phyloP scores from a whole-genome alignment of 1,140 invertebrate genomes.

The Heliconius nattereri region DNA sequence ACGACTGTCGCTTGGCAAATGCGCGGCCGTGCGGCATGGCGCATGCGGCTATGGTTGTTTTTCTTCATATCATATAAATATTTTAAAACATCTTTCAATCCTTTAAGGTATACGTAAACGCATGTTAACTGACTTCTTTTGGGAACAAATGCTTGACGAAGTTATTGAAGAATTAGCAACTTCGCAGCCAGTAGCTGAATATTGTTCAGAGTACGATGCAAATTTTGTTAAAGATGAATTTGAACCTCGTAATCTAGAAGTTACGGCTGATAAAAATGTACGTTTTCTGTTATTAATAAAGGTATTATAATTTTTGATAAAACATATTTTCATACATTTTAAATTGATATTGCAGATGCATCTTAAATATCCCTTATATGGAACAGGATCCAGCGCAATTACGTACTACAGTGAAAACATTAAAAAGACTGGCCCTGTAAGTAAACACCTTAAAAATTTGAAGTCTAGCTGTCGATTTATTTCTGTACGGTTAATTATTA shows the following conservation, averaged over 20 bases:
- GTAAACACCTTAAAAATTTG: constrained; percentile 32
- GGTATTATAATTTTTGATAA: too few relatives aligned
- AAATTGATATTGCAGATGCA: constrained; percentile 57
- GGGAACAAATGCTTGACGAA: constrained; percentile 77
- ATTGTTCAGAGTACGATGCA: constrained; percentile 69
- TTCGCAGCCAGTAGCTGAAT: constrained; percentile 59
- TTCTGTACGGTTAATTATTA: neutral
- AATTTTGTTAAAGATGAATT: constrained; percentile 72
- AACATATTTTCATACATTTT: neutral
- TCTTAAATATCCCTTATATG: constrained; percentile 74
- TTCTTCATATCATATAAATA: neutral
- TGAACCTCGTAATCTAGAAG: constrained; percentile 64
- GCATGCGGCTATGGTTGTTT: too few relatives aligned
- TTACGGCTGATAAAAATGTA: constrained; percentile 72
- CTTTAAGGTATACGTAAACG: constrained; percentile 66
- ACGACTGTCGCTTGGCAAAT: too few relatives aligned
- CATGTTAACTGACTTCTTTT: constrained; percentile 76
- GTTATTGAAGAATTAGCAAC: constrained; percentile 69
- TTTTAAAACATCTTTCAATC: neutral
- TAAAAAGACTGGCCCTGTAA: constrained; percentile 69
- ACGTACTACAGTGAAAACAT: constrained; percentile 72
- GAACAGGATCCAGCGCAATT: constrained; percentile 74
- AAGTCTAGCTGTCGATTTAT: neutral
- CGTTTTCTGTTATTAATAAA: constrained; percentile 15
- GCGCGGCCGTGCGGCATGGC: too few relatives aligned